Conservation (phyloP, 53 echinoderm and acorn worm species). For the Echinometra lucunter region DNA sequence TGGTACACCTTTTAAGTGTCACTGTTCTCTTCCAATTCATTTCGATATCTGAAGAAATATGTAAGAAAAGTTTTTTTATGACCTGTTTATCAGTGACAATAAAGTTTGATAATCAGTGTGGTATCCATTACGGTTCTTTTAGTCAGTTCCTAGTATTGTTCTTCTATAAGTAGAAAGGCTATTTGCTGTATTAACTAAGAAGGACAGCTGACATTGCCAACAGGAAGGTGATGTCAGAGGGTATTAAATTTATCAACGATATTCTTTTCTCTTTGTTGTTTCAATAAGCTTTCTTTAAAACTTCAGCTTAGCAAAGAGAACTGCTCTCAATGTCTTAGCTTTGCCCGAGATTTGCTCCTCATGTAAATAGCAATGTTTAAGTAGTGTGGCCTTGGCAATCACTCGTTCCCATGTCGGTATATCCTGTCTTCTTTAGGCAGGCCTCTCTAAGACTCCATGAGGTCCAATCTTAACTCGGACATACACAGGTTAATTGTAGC, state of each 20-base stretch:
- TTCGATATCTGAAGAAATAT: not conserved
- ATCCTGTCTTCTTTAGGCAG: not conserved
- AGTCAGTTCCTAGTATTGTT: not conserved
- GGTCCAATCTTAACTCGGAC: conserved; percentile 43
- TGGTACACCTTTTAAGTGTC: too few relatives aligned
- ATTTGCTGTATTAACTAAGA: not conserved
- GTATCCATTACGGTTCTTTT: too few relatives aligned
- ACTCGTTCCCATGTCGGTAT: not conserved
- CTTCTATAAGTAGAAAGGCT: not conserved
- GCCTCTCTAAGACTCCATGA: conserved; percentile 24
- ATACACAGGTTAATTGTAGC: conserved; percentile 17
- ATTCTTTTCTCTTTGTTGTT: not conserved
- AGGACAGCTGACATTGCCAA: not conserved
- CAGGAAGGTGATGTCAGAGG: conserved; percentile 12
- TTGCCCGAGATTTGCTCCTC: not conserved
- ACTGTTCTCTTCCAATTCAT: not conserved
- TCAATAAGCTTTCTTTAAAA: not conserved
- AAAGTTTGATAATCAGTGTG: too few relatives aligned
- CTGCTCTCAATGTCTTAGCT: too few relatives aligned
- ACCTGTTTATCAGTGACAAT: not conserved
- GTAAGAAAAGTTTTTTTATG: not conserved
- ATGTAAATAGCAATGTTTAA: not conserved
- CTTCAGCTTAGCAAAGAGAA: not conserved
- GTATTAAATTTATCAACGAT: not conserved
- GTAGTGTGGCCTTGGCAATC: not conserved